Evolutionary conservation across 2,888 invertebrate genomes (phyloP), one percentile per base, ranked within the genome.

Genomic region (Agriopis leucophaearia): DNA sequence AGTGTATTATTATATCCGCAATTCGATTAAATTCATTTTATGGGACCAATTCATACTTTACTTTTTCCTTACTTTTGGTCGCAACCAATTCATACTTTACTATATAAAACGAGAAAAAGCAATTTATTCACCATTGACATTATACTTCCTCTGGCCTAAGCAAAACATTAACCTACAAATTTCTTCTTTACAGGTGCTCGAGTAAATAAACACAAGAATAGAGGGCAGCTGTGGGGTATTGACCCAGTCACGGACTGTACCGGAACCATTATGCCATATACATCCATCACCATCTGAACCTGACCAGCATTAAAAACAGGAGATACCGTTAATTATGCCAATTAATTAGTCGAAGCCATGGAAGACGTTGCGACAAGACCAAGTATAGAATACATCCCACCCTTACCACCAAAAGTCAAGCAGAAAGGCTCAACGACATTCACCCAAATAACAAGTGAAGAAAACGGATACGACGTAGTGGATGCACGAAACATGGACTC

Each of bases 391-490:
- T 92, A 92, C 84, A 92, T 94, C 81, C 94, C 95, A 74, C 94
- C 95, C 75, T 87, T 95, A 73, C 95, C 95, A 54, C 94, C 95
- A 63, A 95, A 95, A 90, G 91, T 88, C 67, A 94, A 94, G 75
- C 92, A 88, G 78, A 88, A 87, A 79, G 90, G 91, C 69, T 86
- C 89, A 62, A 91, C 94, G 13, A 92, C 92, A 74, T 90, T 91
- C 81, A 94, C 93, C 58, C 91, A 92, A 81, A 94, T 94, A 73
- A 90, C 88, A 57, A 84, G 76, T 74, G 89, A 92, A 72, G 89
- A 74, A 72, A 92, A 91, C 83, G 89, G 89, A 78, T 90, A 85
- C 81, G 82, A 81, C 71, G 68, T 64, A 16, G 56, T 69, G 1
- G 81, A 83, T 76, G 86, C 88, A 77, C 83, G 87, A 79, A 86